Evolutionary conservation across 2,113 vertebrate species (phyloP), one percentile per base, ranked within the genome.

Genomic region (Butorides virescens): DNA sequence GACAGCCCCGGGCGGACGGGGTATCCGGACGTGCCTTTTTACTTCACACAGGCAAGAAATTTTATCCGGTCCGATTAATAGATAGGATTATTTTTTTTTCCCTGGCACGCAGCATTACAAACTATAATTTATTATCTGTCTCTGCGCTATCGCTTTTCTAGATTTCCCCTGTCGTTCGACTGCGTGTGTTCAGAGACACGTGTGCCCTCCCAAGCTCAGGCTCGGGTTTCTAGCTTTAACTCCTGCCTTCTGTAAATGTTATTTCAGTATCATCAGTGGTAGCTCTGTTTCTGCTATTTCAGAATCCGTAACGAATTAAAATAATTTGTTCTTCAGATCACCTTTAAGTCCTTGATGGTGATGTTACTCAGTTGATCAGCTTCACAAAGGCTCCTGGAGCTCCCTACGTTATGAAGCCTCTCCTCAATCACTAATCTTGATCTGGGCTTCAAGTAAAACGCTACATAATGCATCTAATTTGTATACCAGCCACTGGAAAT

Each of bases 131-230:
- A 32, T 88, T 71, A 12, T 42, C 52, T 55, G 5, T 78, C 37
- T 85, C 76, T 90, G 72, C 47, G 20, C 59, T 92, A 75, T 39
- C 49, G 15, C 50, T 86, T 84, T 15, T 46, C 73, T 49, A 27
- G 20, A 44, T 74, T n/a, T 81, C 15, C 26, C 36, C 25, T 18
- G 3, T 72, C 56, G 13, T 5, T 39, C 1, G 7, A 18, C 36
- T 61, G 32, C 0, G 0, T 78, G 47, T 46, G 55, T 93, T 83
- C 5, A 0, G 36, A 37, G 84, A 37, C 25, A 32, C 5, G 0
- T 52, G 47, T 82, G 53, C 50, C 66, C 62, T 92, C 47, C 52
- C 72, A 92, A 26, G 63, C 46, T 90, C 53, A 66, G 50, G 29
- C 63, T 92, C 59, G 34, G 73, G 39, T 91, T 95, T 89, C 65